Base-by-base conservation (phyloP, 2,888 invertebrate species). In the Tetragnatha montana region DNA sequence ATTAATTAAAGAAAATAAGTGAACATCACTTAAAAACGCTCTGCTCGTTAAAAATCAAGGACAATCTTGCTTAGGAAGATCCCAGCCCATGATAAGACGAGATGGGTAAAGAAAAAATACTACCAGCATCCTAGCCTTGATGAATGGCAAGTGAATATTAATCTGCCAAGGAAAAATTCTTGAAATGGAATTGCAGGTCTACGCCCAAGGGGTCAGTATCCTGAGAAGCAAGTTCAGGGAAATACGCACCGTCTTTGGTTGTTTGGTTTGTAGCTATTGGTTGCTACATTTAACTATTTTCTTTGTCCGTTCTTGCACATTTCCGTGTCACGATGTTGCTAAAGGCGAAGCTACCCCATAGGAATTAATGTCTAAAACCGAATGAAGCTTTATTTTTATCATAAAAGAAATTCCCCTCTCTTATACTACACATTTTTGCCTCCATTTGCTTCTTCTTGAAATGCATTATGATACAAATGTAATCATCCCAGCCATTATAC, bases 401-500 rank as follows among this genome's bases (percentile, higher is more conserved):
- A 60, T 0, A 10, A 60, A 10, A 60, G 6, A 10, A 17, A 60
- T 10, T 0, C 12, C 10, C 14, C 17, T 10, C 60, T 60, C 0
- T 60, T 17, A 60, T 60, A 60, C 12, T 12, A 17, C 4, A 60
- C 17, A 60, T 60, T 60, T 60, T 17, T 17, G 60, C 60, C 60
- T 10, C 60, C 60, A 4, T 35, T 4, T 35, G 35, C 35, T 35
- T 35, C 60, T 60, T 8, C 1, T 17, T 17, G 17, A 60, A 60
- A 60, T 60, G 60, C 60, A 60, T 60, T 60, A 60, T 17, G 60
- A 60, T 60, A 60, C 60, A 60, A 60, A 60, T 35, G 35, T 74
- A 49, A 76, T 76, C 76, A 76, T 51, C 60, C 60, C 22, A 7
- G 69, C 80, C 69, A 6, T 19, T 19, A 68, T 69, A 69, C 47